Conservation (phyloP, 2,797 vertebrate species). For the Phoxinus dragarum region DNA sequence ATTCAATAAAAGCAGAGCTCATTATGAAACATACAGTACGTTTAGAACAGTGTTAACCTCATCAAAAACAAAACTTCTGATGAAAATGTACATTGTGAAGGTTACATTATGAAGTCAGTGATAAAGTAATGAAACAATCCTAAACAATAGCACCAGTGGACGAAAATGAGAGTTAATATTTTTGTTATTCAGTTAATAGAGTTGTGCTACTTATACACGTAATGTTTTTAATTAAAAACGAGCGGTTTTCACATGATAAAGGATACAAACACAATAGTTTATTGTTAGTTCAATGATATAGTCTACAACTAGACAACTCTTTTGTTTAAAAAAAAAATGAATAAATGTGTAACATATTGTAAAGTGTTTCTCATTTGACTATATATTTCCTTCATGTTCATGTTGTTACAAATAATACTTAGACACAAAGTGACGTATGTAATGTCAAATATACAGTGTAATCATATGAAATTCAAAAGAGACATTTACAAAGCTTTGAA, state of each 20-base stretch:
- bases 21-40: neutral
- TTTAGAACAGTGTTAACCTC: neutral
- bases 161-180: neutral
- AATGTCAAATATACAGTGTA: neutral
- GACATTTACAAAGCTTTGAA: neutral
- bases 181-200: neutral
- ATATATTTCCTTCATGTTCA: neutral
- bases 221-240: neutral
- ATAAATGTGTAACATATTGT: neutral
- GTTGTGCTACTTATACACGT: neutral
- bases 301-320: neutral
- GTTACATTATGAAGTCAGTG: neutral
- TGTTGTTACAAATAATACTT: neutral
- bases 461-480: neutral
- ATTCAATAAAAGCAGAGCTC: neutral
- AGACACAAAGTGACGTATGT: neutral
- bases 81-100: neutral
- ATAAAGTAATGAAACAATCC: too few relatives aligned
- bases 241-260: neutral
- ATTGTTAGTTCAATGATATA: neutral
- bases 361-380: neutral
- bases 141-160: neutral
- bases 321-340: neutral
- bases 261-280: neutral
- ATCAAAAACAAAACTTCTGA: neutral